These are phyloP conservation scores for Tribolium madens DNA, from an alignment of 1,140 invertebrate species.

Conservation along the genomic window DNA sequence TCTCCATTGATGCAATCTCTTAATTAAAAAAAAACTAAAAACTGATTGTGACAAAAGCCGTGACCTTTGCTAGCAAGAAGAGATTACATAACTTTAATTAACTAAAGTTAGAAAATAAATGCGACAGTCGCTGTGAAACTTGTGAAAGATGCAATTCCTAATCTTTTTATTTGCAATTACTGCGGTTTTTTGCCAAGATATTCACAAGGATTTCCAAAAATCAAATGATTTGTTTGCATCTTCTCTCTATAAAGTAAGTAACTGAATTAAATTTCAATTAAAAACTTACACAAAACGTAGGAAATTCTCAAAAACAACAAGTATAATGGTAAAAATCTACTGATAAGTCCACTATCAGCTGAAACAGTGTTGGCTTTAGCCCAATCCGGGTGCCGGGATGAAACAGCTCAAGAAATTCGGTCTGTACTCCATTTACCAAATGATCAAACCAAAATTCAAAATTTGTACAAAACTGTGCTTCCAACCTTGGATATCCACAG, in stretches of 20 bases:
- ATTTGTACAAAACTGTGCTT: background rate
- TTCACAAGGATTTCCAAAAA: background rate
- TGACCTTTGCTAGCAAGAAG: background rate
- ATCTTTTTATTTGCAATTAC: background rate
- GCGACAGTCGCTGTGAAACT: background rate
- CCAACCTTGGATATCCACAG: background rate
- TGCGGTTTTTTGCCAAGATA: background rate
- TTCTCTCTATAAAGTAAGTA: background rate
- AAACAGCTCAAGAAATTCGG: slow-evolving; percentile 69
- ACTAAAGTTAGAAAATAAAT: no score
- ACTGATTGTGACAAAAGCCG: background rate
- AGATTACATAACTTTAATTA: background rate
- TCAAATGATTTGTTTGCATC: background rate
- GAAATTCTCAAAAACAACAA: background rate
- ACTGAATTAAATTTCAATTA: background rate
- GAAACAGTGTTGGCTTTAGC: background rate
- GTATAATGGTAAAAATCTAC: background rate
- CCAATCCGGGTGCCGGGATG: slow-evolving; percentile 67
- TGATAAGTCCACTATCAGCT: background rate
- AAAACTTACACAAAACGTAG: background rate
- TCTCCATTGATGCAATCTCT: no score
- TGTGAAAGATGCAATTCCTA: background rate
- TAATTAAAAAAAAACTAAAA: background rate
- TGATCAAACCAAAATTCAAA: background rate
- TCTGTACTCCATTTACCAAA: slow-evolving; percentile 50